Evolutionary conservation across 2,888 invertebrate genomes (phyloP), one percentile per base, ranked within the genome.

Genomic region (Plagodis dolabraria): DNA sequence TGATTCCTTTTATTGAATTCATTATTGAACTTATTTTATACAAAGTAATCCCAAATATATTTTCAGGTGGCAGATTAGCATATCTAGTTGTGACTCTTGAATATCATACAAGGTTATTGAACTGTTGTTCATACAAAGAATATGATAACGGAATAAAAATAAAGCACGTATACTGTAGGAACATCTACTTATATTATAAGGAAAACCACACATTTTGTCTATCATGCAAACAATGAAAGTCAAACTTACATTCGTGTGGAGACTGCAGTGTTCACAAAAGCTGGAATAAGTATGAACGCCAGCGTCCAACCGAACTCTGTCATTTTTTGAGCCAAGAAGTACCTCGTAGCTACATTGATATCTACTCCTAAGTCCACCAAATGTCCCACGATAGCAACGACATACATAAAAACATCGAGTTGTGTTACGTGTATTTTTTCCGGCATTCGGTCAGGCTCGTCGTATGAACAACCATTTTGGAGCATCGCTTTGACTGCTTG

Each of bases 221-320:
- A 22, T 2, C 22, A 52, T 10, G n/a, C 33, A 60, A 59, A 65
- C 47, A 60, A 53, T 40, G 34, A 52, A 63, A 67, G 57, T 64
- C 51, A 5, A 61, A 93, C 94, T 93, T 85, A 95, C 96, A 97
- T 96, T 83, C 95, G 87, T 67, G 95, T 93, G 52, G 96, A 96
- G 53, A 97, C 94, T 9, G 94, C 94, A 9, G 96, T 96, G 80
- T 96, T 96, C 35, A 96, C 94, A 65, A 96, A 90, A 0, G 96
- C 96, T 48, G 97, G 96, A 70, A 96, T 81, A 48, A 96, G 87
- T 67, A 97, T 95, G 76, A 96, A 96, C 40, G 92, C 93, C 47
- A 96, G 79, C 0, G 97, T 97, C 85, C 95, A 94, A 33, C 93
- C 89, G 76, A 96, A 96, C 82, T 95, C 95, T 53, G 87, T 86